Percentiles rank a stretch among this genome's conserved stretches.
phyloP scores from a whole-genome alignment of 2,888 invertebrate genomes.

The Cylloceria caligata region DNA sequence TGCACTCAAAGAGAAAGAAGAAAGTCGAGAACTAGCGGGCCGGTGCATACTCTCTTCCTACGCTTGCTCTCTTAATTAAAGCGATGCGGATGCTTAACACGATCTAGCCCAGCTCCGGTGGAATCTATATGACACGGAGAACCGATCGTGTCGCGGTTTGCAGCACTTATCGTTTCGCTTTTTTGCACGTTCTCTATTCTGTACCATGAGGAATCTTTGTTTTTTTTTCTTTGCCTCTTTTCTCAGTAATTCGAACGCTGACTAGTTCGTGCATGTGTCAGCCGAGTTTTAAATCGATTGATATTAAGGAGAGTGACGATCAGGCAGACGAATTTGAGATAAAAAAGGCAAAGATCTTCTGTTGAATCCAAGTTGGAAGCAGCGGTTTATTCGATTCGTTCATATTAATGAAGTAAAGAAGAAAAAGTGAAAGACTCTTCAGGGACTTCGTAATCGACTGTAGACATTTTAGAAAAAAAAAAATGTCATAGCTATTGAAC shows the following conservation, averaged over 20 bases:
- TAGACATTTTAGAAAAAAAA: too few species aligned
- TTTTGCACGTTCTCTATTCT: neutral
- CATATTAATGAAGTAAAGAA: neutral
- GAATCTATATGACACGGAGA: constrained; percentile 2
- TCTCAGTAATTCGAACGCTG: constrained; percentile 30
- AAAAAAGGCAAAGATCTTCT: neutral
- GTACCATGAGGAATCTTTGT: neutral
- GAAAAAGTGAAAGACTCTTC: neutral
- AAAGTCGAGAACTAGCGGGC: constrained; percentile 1
- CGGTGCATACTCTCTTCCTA: neutral
- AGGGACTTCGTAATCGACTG: too few species aligned
- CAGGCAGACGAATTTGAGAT: neutral
- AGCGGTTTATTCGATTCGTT: neutral
- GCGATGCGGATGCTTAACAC: constrained; percentile 48
- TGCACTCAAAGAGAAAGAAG: neutral
- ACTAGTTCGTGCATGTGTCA: constrained; percentile 16
- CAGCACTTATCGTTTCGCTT: constrained; percentile 55
- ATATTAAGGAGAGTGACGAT: neutral
- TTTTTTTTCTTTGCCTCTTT: neutral
- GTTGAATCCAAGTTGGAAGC: neutral
- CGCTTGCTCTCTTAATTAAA: constrained; percentile 51
- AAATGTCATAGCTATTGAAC: too few species aligned
- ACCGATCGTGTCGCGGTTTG: constrained; percentile 60
- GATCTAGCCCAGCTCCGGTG: constrained; percentile 2
- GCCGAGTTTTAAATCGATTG: neutral